A percentile compares a stretch with the other conserved stretches of the same genome.
Conservation (phyloP, 37 sponge, comb jelly and placozoan genomes). For the Ianthella basta region DNA sequence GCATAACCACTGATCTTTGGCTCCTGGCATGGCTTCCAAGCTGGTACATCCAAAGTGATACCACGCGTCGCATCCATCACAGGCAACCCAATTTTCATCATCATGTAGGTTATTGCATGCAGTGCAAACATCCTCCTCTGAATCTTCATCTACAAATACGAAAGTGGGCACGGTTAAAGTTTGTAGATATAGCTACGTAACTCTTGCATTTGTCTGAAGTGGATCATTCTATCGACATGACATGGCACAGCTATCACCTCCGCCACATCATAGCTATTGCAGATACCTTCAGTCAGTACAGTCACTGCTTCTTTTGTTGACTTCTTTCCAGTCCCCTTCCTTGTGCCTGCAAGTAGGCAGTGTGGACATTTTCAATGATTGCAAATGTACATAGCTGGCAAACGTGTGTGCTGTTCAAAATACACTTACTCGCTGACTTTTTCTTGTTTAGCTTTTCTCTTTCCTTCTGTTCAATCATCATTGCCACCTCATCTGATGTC, state of each 20-base stretch:
- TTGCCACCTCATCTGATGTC: conserved; percentile 44
- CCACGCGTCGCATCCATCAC: conserved; percentile 6
- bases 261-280: conserved; percentile 12
- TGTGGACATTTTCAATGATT: background rate
- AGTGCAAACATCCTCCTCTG: conserved; percentile 16
- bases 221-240: conserved; percentile 4
- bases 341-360: background rate
- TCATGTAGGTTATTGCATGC: conserved; percentile 13
- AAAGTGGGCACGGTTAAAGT: too few species aligned
- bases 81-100: background rate
- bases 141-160: background rate
- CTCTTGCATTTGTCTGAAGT: background rate
- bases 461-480: conserved; percentile 8
- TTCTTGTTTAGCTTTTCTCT: conserved; percentile 6
- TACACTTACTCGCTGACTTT: background rate
- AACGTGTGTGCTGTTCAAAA: background rate
- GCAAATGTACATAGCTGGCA: conserved; percentile 8
- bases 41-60: conserved; percentile 1
- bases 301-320: background rate
- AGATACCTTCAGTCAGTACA: background rate
- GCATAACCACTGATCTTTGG: background rate
- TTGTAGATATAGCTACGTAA: background rate
- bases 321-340: conserved; percentile 18
- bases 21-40: background rate
- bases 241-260: conserved; percentile 19